Evolutionary conservation across 2,888 invertebrate species (phyloP), one percentile per base, ranked within the genome.

Genomic region (Pristionchus maxplancki): DNA sequence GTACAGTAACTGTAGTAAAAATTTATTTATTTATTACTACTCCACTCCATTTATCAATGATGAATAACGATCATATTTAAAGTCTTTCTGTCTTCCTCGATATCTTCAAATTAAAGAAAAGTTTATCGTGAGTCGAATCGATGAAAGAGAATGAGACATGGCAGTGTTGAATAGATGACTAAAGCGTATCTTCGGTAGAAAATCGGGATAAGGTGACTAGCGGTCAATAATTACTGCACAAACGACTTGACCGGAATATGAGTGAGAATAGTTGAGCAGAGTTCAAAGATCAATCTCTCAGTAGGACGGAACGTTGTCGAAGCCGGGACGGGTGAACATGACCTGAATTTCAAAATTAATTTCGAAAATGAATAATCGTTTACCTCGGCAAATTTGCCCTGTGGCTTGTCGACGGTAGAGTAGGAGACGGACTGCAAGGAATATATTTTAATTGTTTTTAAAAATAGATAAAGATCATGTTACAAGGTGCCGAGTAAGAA

Each of bases 231-330:
- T 71, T 71, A 71, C 11, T 71, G 67, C 37, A 67, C 34, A 5
- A 28, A 67, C 6, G 34, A 17, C 17, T 71, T 71, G 67, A 71
- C 67, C 67, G 37, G 67, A 71, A 6, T 71, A 15, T n/a, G n/a
- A 5, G 67, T 13, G 67, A 67, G 13, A 5, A 17, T 13, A 34
- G 1, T 34, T 67, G 67, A 34, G n/a, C 62, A 64, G n/a, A 64
- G 62, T n/a, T 9, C 62, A 28, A 64, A 4, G 62, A 64, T 64
- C 62, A 11, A 17, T 4, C 62, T 24, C 24, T 64, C 28, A 92
- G 87, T 94, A 94, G 34, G 94, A 91, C 84, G 94, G 94, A n/a
- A 94, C 94, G 87, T 94, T 94, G 89, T 94, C 94, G 90, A 94
- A 93, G 86, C 93, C 93, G 62, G 94, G 94, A 71, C 94, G 89